A percentile compares a stretch with the other conserved stretches of the same genome.
Conservation (phyloP, 2,113 vertebrate genomes). For the Chloropsis hardwickii region DNA sequence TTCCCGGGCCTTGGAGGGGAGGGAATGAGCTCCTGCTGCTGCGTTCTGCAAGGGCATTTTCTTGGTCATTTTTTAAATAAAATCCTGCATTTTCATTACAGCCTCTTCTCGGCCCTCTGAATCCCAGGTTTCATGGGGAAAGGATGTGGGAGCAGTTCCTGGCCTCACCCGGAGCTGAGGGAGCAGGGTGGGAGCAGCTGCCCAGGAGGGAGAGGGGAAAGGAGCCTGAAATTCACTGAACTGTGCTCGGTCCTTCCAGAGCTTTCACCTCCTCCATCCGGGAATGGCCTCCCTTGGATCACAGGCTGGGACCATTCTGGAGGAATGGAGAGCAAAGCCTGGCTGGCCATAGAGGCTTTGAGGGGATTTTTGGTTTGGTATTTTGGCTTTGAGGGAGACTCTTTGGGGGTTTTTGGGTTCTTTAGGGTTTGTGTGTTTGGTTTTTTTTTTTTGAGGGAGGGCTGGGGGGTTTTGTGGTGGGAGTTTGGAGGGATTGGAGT, state of each 20-base stretch:
- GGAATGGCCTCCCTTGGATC: neutral
- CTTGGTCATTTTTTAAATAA: constrained; percentile 15
- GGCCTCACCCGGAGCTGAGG: neutral
- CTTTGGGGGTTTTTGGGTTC: neutral
- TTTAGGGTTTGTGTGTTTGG: neutral
- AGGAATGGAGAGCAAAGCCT: neutral
- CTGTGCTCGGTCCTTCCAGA: neutral
- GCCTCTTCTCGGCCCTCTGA: neutral
- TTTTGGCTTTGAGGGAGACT: neutral
- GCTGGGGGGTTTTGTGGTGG: neutral
- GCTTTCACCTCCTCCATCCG: neutral
- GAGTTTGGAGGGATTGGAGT: neutral
- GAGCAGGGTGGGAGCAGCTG: neutral
- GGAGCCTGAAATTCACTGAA: neutral
- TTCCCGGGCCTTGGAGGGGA: neutral
- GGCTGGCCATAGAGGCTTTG: rapidly evolving
- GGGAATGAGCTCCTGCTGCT: neutral
- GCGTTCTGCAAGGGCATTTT: neutral
- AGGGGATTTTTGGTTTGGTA: neutral
- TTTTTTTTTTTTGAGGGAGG: neutral
- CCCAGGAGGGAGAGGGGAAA: rapidly evolving
- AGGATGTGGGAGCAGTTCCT: neutral
- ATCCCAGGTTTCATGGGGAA: neutral
- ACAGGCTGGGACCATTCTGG: rapidly evolving
- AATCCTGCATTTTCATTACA: constrained; percentile 4